Evolutionary conservation across 2,797 vertebrate species (phyloP), one percentile per base, ranked within the genome.

Genomic region (Artibeus lituratus): DNA sequence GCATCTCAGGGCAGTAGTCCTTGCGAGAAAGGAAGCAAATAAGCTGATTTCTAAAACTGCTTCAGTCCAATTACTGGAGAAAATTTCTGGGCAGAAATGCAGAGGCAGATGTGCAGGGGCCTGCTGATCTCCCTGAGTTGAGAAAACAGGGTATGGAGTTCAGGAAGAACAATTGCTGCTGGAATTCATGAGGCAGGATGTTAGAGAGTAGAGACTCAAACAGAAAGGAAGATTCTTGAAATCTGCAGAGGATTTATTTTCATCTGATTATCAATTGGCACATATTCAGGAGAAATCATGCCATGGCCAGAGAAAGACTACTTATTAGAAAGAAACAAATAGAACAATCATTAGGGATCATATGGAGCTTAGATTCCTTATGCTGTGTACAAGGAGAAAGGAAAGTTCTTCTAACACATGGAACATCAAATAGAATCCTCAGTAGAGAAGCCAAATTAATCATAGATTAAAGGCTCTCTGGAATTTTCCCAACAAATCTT

Each of bases 321-420:
- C 7, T 47, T 9, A 24, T 9, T 47, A 14, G 39, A 69, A 78
- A 95, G 42, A 2, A 77, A 37, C 4, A 35, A 57, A 15, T 8
- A 91, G 18, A 76, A 16, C 9, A 69, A 69, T 37, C 35, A n/a
- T 15, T 26, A 14, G 3, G n/a, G 15, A 78, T 65, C n/a, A 65
- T 5, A 15, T 0, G n/a, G 7, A 35, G 15, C 5, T 44, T 37
- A 14, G 3, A 39, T 16, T 19, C 5, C 5, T 85, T n/a, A 19
- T 39, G 7, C 51, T 65, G 65, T 80, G 26, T 87, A 69, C 5
- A 55, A 8, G 7, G 8, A 81, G 35, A 94, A 2, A 26, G n/a
- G 0, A 37, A 76, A 67, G 2, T 51, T 72, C 7, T 88, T 49
- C 26, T 39, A 37, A 55, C 6, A 29, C 11, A 35, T 10, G 37